Evolutionary conservation across 2,113 vertebrate species (phyloP).

Genomic region (Python bivittatus): DNA sequence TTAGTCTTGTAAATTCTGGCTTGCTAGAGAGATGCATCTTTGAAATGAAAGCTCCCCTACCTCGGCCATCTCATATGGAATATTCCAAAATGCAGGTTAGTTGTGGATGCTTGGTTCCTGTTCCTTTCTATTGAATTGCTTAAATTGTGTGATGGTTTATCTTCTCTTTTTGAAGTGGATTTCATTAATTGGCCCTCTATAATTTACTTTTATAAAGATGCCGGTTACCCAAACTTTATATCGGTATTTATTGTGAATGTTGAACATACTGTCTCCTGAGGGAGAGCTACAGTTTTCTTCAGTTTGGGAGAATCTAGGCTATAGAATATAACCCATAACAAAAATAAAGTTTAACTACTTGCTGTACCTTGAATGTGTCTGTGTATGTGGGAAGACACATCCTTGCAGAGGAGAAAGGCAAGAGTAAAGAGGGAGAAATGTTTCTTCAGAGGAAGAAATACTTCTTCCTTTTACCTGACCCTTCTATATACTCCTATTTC

Average conservation of each 20-base stretch:
- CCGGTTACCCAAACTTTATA: neutral
- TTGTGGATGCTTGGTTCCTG: neutral
- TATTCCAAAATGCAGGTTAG: conserved; percentile 85
- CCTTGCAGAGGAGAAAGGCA: neutral
- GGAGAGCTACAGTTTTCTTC: neutral
- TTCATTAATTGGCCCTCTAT: neutral
- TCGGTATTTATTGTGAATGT: neutral
- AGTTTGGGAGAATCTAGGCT: neutral
- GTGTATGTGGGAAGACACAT: neutral
- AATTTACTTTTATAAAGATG: neutral
- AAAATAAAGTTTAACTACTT: neutral
- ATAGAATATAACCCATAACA: neutral
- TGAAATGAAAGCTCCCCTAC: conserved; percentile 77
- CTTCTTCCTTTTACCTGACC: neutral
- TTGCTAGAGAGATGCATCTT: conserved; percentile 77
- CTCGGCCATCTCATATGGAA: conserved; percentile 70
- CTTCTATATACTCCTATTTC: too few relatives aligned
- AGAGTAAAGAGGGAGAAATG: too few relatives aligned
- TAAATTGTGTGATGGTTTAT: neutral
- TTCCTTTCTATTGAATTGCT: neutral
- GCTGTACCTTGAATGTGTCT: neutral
- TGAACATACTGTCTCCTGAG: neutral
- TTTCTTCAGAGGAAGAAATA: neutral
- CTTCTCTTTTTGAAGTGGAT: neutral
- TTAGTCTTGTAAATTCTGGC: conserved; percentile 78